Base-by-base conservation (phyloP, 1,140 invertebrate species). In the Heliothis subflexa region DNA sequence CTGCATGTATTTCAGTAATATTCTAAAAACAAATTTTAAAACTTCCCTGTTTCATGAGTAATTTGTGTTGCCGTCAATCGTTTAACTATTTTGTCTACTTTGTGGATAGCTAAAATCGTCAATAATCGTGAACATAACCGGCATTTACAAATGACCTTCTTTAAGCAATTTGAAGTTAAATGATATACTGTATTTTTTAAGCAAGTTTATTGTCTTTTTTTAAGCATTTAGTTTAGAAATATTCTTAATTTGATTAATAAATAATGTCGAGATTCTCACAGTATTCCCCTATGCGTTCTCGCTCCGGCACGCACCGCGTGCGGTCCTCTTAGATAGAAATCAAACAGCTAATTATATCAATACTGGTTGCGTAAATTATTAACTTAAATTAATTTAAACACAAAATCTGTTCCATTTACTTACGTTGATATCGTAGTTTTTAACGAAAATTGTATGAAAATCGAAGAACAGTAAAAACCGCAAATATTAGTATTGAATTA, bases 311-410 rank as follows among this genome's bases (percentile, higher is more conserved):
- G 14, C 59, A 33, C 59, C 11, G 57, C 57, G 57, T 61, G 28
- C 57, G 57, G 57, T 59, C 52, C 25, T 62, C 33, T 62, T 40
- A 62, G 28, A 62, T 33, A 62, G 10, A 62, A 33, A 62, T 62
- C 59, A 62, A 40, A 16, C 59, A 55, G 59, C 28, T 62, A 40
- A 62, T 62, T 14, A 62, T 62, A 40, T 16, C 59, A 62, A 40
- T 62, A 62, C 59, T 62, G 59, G n/a, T 62, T 62, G 28, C 12
- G 25, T 33, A 40, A 55, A 21, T 55, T 9, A 62, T 40, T 62
- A 40, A 40, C 14, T 40, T 64, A 64, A 18, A 45, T 10, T 33
- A 18, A 64, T 3, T 18, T 0, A n/a, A 40, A 13, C n/a, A 14
- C 12, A 33, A 33, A 33, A n/a, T 14, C 25, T 1, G 28, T 33